Evolutionary conservation across 2,888 invertebrate species (phyloP).

Genomic region (Trilocha varians): DNA sequence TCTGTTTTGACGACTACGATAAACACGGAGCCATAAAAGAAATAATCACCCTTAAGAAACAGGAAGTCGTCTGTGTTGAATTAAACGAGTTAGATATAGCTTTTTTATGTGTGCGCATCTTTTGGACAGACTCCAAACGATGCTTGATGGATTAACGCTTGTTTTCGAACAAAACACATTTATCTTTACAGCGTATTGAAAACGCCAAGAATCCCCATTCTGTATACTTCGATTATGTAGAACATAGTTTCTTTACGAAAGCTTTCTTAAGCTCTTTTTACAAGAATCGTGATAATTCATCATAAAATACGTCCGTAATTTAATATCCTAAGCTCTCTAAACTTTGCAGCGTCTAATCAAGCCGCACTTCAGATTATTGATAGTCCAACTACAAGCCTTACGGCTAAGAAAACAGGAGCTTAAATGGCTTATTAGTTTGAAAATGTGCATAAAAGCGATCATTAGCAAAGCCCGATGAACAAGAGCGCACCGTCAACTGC

Average conservation of each 20-base stretch:
- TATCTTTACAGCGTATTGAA: constrained; percentile 23
- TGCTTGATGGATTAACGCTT: constrained; percentile 32
- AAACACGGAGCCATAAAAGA: background rate
- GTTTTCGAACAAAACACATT: constrained; percentile 34
- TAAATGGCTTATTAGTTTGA: constrained; percentile 3
- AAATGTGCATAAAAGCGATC: constrained; percentile 7
- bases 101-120: constrained; percentile 20
- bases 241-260: too few relatives aligned
- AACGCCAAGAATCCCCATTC: constrained; percentile 8
- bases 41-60: constrained; percentile 7
- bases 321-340: too few relatives aligned
- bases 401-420: constrained; percentile 11
- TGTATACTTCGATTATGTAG: too few relatives aligned
- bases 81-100: constrained; percentile 17
- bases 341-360: constrained; percentile 32
- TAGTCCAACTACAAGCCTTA: constrained; percentile 14
- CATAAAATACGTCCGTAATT: too few relatives aligned
- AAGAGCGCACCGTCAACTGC: constrained; percentile 26
- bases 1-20: background rate
- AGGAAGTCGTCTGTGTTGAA: constrained; percentile 18
- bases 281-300: too few relatives aligned
- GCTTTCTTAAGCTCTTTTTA: too few relatives aligned
- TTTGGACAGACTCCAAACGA: constrained; percentile 35
- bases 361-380: constrained; percentile 6
- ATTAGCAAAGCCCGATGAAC: constrained; percentile 17